Base-by-base conservation (phyloP, 2,888 invertebrate species). In the Oxyscelio sp. region DNA sequence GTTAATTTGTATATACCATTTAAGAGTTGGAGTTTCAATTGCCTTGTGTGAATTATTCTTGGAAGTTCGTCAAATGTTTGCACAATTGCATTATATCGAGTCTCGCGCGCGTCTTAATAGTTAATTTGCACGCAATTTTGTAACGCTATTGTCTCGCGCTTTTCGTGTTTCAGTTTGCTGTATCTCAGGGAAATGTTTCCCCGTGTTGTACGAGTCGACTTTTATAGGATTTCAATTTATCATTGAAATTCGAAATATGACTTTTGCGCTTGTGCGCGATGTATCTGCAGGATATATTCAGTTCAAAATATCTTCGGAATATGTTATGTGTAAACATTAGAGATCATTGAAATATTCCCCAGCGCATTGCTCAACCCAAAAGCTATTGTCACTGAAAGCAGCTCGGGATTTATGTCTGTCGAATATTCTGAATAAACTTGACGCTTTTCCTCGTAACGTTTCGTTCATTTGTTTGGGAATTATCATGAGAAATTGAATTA, bases 341-440 rank as follows among this genome's bases (percentile, higher is more conserved):
- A 70, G 56, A 56, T 56, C 56, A 45, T 70, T 45, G 43, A 52
- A 56, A 45, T 56, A 56, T 56, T 45, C 56, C 45, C 13, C 9
- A 43, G 17, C n/a, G 70, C 43, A 56, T 56, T 31, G 31, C 45
- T 9, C 19, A 56, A 40, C n/a, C 31, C 31, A 15, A 56, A 56
- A 45, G 70, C 70, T 58, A 56, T 70, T 70, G n/a, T n/a, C n/a
- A n/a, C n/a, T n/a, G 27, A 22, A n/a, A 70, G 45, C 45, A 70
- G 31, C 56, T 68, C 27, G 21, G 56, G 31, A 70, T 54, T 27
- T 17, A 70, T 70, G 56, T 70, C n/a, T 65, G 31, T n/a, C 48
- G 6, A 34, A n/a, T n/a, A 24, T 21, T n/a, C 40, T 19, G 11
- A 40, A 40, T 2, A 38, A 8, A 38, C 38, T 38, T 38, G 38